Percentiles rank a stretch among this genome's conserved stretches.
Conservation (phyloP, 2,797 vertebrate species). For the Oreochromis grahami region DNA sequence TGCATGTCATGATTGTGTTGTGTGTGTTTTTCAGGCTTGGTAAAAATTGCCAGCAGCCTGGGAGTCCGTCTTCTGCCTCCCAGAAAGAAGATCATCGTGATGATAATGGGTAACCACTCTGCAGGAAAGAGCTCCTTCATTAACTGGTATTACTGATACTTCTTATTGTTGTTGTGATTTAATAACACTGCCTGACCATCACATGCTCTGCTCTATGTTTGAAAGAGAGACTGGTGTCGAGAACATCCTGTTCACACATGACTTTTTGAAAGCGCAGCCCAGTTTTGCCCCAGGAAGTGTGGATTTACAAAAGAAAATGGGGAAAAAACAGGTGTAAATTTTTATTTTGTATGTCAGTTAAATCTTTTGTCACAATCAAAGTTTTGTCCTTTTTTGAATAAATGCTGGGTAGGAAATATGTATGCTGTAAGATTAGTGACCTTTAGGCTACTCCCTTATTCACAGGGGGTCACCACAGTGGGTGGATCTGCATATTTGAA, state of each 20-base stretch:
- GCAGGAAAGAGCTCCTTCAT: conserved; percentile 84
- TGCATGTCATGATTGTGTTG: not conserved
- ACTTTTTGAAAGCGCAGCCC: not conserved
- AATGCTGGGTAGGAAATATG: not conserved
- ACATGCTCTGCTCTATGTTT: not conserved
- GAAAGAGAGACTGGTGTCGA: not conserved
- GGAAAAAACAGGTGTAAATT: not conserved
- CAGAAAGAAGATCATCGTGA: conserved; percentile 80
- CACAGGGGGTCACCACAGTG: not conserved
- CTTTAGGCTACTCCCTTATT: not conserved
- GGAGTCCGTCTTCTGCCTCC: conserved; percentile 76
- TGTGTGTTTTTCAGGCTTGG: conserved; percentile 68
- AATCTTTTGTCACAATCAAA: not conserved
- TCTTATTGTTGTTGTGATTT: not conserved
- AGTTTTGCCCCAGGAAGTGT: not conserved
- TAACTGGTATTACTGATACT: conserved; percentile 74
- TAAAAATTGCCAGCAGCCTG: conserved; percentile 74
- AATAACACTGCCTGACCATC: not conserved
- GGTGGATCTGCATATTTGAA: not conserved
- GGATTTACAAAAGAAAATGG: not conserved
- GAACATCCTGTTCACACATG: not conserved
- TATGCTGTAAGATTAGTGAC: not conserved
- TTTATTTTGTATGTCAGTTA: not conserved
- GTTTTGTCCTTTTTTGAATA: not conserved
- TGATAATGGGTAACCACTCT: conserved; percentile 84